Evolutionary conservation across 2,888 invertebrate species (phyloP), one percentile per base, ranked within the genome.

Genomic region (Ellobium chinense): DNA sequence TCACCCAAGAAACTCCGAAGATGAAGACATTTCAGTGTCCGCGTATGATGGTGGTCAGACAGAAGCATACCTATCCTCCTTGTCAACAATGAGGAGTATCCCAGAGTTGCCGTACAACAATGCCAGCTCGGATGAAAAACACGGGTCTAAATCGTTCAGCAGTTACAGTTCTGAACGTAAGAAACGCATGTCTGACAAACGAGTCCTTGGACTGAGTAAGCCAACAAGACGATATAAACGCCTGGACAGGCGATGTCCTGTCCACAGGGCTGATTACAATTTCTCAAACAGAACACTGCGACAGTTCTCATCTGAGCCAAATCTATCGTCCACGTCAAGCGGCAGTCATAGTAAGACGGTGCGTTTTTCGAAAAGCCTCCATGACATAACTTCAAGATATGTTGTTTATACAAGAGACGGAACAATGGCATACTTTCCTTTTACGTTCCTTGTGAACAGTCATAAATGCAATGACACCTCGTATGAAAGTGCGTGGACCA

Each of bases 11-110:
- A 12, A 7, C 7, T 65, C 31, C 9, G 65, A 5, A 4, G 65
- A 31, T 4, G 27, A 27, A 24, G 34, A 65, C 27, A 65, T 29
- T 4, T 24, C 27, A 4, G 21, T 31, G 9, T 29, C 65, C 5
- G 18, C 7, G 9, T 29, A 31, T 31, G 27, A 31, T 4, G 29
- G 2, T 12, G 29, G 18, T 29, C 12, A 27, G 9, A 65, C 9
- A 12, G 65, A 65, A 4, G 31, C 9, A 14, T 29, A 65, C 31
- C 9, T 7, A n/a, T 76, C 76, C 1, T 65, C 76, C 1, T 46
- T 66, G 34, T 76, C 76, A 39, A 76, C 76, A 14, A 76, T 76
- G 76, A 46, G 56, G 54, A 66, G 65, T 27, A 76, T 76, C 24
- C 65, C 76, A 7, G 76, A 76, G 14, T 21, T 76, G 2, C 76